Evolutionary conservation across 2,797 vertebrate species (phyloP), one percentile per base, ranked within the genome.

Genomic region (Chelon labrosus): DNA sequence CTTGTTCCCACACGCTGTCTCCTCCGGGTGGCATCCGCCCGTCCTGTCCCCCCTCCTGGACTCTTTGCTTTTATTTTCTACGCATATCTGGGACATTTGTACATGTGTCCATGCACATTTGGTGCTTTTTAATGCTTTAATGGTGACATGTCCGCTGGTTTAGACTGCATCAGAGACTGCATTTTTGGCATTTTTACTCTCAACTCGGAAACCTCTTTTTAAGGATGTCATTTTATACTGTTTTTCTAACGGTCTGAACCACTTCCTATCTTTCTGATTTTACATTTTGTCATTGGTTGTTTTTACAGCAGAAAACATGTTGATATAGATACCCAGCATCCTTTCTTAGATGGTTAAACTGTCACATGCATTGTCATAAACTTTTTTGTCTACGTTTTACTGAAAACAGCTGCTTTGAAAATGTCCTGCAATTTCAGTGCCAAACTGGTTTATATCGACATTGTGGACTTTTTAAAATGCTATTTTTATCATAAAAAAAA

Each of bases 181-280:
- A 86, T 94, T 93, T 88, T 83, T 90, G 88, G 85, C 91, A 86
- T 94, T 95, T 94, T 92, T 94, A 95, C 92, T 87, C 92, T 87
- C 90, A 89, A 90, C 89, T 92, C 92, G 86, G 81, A 89, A 92
- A 89, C 93, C 90, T 93, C 90, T 95, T 95, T 95, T 94, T 90
- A 93, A 89, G 86, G 90, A 93, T 90, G 91, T 93, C 93, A 93
- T 95, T 96, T 95, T 95, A 89, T 95, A 94, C 93, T 75, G 87
- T 92, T 94, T 90, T 92, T 94, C 88, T 94, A 95, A 92, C 56
- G 77, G 81, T 90, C 86, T 85, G 73, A 89, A 85, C 88, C 90
- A 93, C 91, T 93, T 92, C 84, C 85, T 89, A 80, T 85, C 80
- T 89, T 79, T 90, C 88, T 87, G 81, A 70, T 91, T 93, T 92